These are phyloP conservation scores for Nesidiocoris tenuis DNA, from an alignment of 2,888 invertebrate species.

Conservation along the genomic window DNA sequence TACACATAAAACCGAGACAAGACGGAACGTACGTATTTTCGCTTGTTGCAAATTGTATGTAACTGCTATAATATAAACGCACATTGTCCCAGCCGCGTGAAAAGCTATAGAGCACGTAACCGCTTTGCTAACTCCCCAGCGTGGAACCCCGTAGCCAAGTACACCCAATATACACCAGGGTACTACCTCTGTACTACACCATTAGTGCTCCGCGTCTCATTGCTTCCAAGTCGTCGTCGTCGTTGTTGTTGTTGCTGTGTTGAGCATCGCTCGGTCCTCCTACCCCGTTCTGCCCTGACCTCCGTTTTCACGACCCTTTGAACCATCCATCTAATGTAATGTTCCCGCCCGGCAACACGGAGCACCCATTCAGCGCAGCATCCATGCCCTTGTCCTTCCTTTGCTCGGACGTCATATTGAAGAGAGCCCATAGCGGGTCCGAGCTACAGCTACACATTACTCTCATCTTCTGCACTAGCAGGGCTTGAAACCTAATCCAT, in stretches of 20 bases:
- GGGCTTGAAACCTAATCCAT: constrained; percentile 32
- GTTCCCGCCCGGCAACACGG: constrained; percentile 1
- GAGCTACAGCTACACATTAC: constrained; percentile 20
- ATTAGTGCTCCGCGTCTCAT: not conserved
- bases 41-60: too few species aligned
- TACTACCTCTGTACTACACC: not conserved
- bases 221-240: not conserved
- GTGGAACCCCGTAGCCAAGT: too few species aligned
- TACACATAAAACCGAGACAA: too few species aligned
- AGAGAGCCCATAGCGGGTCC: constrained; percentile 1
- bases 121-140: not conserved
- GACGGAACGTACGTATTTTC: too few species aligned
- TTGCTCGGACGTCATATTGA: not conserved
- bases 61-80: too few species aligned
- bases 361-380: not conserved
- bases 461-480: constrained; percentile 28
- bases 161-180: not conserved
- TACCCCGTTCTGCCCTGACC: not conserved
- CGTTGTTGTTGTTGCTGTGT: not conserved
- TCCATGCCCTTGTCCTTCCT: not conserved
- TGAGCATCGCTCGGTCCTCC: not conserved
- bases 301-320: constrained; percentile 24
- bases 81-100: too few species aligned
- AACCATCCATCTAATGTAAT: constrained; percentile 37
- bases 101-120: constrained; percentile 18